Base-by-base conservation (phyloP, 1,140 invertebrate species). In the Bombus huntii region DNA sequence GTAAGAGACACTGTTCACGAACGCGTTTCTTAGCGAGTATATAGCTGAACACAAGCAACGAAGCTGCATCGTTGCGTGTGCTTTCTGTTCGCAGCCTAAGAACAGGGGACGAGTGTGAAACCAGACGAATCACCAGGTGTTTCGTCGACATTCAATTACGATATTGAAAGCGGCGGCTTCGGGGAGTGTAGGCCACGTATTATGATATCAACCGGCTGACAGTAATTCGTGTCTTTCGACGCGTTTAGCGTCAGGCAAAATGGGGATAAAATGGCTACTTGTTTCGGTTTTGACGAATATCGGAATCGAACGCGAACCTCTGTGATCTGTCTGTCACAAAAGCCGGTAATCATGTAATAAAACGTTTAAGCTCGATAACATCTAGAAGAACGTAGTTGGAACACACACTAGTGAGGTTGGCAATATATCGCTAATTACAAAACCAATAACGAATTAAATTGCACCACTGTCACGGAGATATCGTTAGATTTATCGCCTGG, bases 71-170 rank as follows among this genome's bases (percentile, higher is more conserved):
- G 74, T 76, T 59, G 47, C 74, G 47, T 18, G 15, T 37, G 73
- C 1, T 13, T 3, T 3, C 28, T 28, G 13, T 44, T 53, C 3
- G 57, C 65, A 18, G 31, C 5, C n/a, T 31, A 34, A 76, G 73
- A 77, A 83, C 73, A 6, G 18, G 34, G 39, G 13, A 65, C n/a
- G 65, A n/a, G 62, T 31, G 72, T 25, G 62, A 39, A 53, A 53
- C 80, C n/a, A 42, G 87, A 77, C 66, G 22, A 88, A 47, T 62
- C 34, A 70, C 83, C 83, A 82, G 39, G 66, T 85, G 66, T 78
- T 70, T 59, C 74, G 66, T 53, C 31, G 34, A 44, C 37, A 28
- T 78, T 83, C 37, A 80, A 80, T 80, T 80, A 70, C 65, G 65
- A 37, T 53, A 53, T 53, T 53, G 65, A 68, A 79, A 68, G 31